Conservation (phyloP, 2,797 vertebrate species). For the Chrysocyon brachyurus region DNA sequence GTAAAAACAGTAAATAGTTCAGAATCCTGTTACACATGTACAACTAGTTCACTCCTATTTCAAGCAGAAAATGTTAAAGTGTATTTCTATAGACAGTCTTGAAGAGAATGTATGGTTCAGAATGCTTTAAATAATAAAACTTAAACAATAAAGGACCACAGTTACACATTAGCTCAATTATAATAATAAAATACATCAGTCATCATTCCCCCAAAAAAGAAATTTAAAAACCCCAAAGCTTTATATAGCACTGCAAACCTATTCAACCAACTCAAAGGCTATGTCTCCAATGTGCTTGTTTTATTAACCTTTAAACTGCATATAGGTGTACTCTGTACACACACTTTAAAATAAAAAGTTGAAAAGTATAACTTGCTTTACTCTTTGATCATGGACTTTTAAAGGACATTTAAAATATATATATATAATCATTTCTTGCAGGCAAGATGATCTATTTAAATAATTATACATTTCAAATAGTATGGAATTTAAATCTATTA, state of each 20-base stretch:
- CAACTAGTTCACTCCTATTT: not conserved
- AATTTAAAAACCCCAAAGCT: not conserved
- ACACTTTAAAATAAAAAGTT: not conserved
- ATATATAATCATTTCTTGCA: not conserved
- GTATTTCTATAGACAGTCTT: slow-evolving; percentile 16
- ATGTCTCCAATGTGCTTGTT: not conserved
- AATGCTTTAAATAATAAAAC: slow-evolving; percentile 49
- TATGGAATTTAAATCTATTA: not conserved
- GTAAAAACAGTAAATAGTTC: not conserved
- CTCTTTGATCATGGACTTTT: too few species aligned
- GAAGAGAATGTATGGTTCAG: not conserved
- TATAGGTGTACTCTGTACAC: not conserved
- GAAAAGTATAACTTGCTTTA: too few species aligned
- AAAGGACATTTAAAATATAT: too few species aligned
- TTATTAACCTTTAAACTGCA: slow-evolving; percentile 40
- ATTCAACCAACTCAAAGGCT: slow-evolving; percentile 9
- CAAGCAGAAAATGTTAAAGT: slow-evolving; percentile 55
- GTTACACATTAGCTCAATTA: not conserved
- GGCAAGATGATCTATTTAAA: slow-evolving; percentile 34
- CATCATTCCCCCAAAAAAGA: not conserved
- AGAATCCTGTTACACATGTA: slow-evolving; percentile 12
- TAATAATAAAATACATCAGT: not conserved
- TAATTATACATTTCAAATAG: slow-evolving; percentile 12
- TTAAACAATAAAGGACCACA: slow-evolving; percentile 6
- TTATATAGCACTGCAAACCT: not conserved